These are phyloP conservation scores for Epizoanthus rinbou DNA, from an alignment of 92 coral and sea anemone genomes.

Conservation along the genomic window DNA sequence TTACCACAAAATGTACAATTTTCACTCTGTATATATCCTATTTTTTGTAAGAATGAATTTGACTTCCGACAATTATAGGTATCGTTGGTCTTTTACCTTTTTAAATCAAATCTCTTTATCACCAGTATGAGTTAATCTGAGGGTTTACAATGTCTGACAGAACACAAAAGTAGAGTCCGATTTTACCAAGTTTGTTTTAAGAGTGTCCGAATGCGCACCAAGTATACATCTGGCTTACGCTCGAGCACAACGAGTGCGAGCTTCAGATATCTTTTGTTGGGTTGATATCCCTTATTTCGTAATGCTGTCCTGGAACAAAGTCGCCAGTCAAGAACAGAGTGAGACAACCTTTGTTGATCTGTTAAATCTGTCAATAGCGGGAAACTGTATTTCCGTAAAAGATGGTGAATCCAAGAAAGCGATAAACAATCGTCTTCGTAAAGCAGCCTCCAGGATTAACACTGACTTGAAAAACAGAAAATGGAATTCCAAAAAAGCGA, in stretches of 20 bases:
- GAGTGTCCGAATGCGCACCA: constrained; percentile 3
- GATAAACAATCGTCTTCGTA: constrained; percentile 8
- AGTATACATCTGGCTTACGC: neutral
- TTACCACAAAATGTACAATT: too few species aligned
- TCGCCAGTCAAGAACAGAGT: neutral
- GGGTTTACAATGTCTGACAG: constrained; percentile 1
- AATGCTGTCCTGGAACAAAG: constrained; percentile 2
- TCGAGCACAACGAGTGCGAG: constrained; percentile 16
- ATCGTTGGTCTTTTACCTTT: neutral
- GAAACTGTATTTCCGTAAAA: neutral
- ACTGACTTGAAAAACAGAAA: neutral
- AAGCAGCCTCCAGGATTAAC: neutral
- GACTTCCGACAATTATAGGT: neutral
- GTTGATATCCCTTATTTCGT: constrained; percentile 14
- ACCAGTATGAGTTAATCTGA: neutral
- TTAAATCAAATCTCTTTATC: neutral
- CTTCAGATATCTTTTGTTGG: constrained; percentile 13
- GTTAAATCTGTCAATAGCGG: neutral
- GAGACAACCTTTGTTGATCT: neutral
- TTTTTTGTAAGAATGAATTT: too few species aligned
- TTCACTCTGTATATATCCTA: too few species aligned
- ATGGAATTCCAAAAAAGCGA: neutral
- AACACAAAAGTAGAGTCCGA: neutral
- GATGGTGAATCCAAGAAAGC: neutral
- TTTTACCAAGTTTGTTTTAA: neutral